These are phyloP conservation scores for Periparus ater DNA, from an alignment of 2,797 vertebrate species.

Conservation along the genomic window DNA sequence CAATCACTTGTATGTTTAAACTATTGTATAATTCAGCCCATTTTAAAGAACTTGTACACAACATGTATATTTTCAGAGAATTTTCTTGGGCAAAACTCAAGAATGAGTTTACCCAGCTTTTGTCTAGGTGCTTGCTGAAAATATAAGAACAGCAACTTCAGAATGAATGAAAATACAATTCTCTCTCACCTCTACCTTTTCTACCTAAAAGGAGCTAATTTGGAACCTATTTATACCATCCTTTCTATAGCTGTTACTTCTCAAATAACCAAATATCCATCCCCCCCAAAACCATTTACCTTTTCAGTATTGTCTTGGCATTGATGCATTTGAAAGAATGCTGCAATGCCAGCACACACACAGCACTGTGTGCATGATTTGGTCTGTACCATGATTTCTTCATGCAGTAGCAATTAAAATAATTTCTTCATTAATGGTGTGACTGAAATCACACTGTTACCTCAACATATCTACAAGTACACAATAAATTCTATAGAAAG, in stretches of 20 bases:
- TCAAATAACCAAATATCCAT: not conserved
- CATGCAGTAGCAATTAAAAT: not conserved
- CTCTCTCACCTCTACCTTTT: not conserved
- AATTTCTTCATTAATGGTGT: not conserved
- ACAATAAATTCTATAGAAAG: not conserved
- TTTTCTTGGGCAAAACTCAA: not conserved
- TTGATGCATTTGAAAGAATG: not conserved
- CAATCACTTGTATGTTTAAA: accelerated
- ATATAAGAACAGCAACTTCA: not conserved
- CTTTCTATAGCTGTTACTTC: not conserved
- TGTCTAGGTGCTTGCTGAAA: not conserved
- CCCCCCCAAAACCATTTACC: not conserved
- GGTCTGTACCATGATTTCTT: not conserved
- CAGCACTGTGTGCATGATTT: not conserved
- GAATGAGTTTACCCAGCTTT: not conserved
- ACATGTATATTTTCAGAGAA: not conserved
- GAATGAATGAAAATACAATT: not conserved
- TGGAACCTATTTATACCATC: not conserved
- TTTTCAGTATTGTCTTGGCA: not conserved
- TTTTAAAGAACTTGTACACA: not conserved
- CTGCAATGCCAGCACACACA: not conserved
- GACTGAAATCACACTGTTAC: not conserved
- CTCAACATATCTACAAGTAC: not conserved
- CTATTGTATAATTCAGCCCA: not conserved
- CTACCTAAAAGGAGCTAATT: not conserved